Conservation (phyloP, 2,113 vertebrate species). For the Sinocyclocheilus grahami region DNA sequence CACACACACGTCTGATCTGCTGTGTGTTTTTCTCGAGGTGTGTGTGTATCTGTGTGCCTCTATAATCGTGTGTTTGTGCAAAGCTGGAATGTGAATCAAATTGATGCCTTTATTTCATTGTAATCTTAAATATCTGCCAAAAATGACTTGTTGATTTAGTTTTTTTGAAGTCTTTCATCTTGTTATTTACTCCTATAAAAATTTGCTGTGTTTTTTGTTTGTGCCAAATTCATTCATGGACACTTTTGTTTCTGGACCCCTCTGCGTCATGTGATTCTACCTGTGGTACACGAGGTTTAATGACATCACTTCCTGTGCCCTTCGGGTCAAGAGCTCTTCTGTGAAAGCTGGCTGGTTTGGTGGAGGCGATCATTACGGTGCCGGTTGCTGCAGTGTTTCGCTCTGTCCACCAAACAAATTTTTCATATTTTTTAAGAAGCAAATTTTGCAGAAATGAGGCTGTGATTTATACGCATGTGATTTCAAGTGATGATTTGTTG, state of each 20-base stretch:
- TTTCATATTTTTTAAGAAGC: conserved; percentile 10
- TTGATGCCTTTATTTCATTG: conserved; percentile 29
- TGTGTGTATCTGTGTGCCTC: conserved; percentile 17
- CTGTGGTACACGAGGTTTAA: background rate
- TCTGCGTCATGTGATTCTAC: background rate
- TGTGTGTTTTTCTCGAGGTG: conserved; percentile 14
- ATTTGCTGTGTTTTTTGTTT: background rate
- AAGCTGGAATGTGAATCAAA: conserved; percentile 45
- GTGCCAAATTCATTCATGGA: background rate
- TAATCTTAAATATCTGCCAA: conserved; percentile 35
- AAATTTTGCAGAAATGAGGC: background rate
- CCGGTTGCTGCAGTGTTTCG: conserved; percentile 50
- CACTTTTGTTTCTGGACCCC: background rate
- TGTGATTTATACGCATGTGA: background rate
- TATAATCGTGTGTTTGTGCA: background rate
- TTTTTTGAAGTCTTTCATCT: conserved; percentile 33
- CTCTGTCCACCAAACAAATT: conserved; percentile 12
- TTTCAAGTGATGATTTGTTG: conserved; percentile 43
- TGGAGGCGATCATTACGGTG: conserved; percentile 37
- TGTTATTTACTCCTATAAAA: conserved; percentile 23
- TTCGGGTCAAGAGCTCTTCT: background rate
- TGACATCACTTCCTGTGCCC: conserved; percentile 49
- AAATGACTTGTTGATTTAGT: conserved; percentile 40
- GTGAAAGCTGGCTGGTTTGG: background rate
- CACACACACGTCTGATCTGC: conserved; percentile 24